phyloP scores from a whole-genome alignment of 2,797 vertebrate genomes.

The Liasis olivaceus region DNA sequence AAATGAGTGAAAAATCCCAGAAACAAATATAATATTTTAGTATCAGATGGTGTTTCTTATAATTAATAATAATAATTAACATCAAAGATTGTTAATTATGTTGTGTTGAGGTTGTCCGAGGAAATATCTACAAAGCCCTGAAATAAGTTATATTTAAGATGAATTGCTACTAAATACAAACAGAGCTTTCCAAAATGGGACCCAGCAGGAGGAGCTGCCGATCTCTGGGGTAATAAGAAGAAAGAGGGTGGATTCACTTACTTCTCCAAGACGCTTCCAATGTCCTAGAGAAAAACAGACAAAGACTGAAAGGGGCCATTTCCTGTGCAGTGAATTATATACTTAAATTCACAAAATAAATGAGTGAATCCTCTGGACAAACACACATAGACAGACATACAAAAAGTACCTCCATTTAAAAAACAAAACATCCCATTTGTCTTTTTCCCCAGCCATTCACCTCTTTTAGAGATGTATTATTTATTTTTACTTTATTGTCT shows the following conservation, averaged over 20 bases:
- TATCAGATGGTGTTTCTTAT: neutral
- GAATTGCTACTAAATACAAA: neutral
- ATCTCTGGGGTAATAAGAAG: neutral
- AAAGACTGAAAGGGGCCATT: neutral
- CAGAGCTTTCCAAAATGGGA: neutral
- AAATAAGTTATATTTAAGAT: fast-evolving
- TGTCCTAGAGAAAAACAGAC: neutral
- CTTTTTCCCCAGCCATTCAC: neutral
- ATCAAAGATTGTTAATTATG: neutral
- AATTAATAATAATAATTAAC: neutral
- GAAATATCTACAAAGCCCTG: neutral
- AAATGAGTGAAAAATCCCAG: neutral
- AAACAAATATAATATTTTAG: neutral
- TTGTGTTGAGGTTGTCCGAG: neutral
- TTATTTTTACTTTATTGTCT: too few species aligned
- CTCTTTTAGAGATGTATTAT: neutral
- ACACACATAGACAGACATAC: neutral
- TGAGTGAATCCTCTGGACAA: neutral
- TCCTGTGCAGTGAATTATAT: neutral
- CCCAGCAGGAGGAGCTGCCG: neutral
- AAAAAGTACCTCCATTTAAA: neutral
- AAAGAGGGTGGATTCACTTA: neutral
- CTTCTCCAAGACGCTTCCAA: neutral
- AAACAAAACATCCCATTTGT: neutral
- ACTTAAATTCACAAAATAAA: neutral